A percentile compares a stretch with the other conserved stretches of the same genome.
Conservation (phyloP, 2,888 invertebrate species). For the Oligia latruncula region DNA sequence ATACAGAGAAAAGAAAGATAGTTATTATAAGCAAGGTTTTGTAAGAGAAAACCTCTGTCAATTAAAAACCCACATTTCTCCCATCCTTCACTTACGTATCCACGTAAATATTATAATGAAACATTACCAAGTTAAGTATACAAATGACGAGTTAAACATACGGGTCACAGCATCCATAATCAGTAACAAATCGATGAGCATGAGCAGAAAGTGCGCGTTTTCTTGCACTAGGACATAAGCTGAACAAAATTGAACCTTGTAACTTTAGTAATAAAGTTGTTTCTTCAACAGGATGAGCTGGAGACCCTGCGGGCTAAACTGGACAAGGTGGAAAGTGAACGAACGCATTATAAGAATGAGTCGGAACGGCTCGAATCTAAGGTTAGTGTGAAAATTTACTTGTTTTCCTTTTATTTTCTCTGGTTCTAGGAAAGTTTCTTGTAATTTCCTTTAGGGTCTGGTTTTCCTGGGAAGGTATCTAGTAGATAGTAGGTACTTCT, state of each 20-base stretch:
- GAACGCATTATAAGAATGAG: slow-evolving; percentile 95
- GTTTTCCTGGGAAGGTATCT: neutral
- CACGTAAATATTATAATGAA: slow-evolving; percentile 41
- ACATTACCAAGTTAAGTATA: slow-evolving; percentile 41
- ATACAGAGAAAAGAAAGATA: neutral
- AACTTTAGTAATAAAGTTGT: slow-evolving; percentile 50
- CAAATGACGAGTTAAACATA: slow-evolving; percentile 47
- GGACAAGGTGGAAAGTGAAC: slow-evolving; percentile 96
- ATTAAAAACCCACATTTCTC: neutral
- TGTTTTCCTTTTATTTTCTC: slow-evolving; percentile 39
- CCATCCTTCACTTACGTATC: neutral
- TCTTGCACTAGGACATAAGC: slow-evolving; percentile 32
- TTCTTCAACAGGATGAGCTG: slow-evolving; percentile 94
- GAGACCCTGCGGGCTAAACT: slow-evolving; percentile 94
- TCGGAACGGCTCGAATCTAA: slow-evolving; percentile 97
- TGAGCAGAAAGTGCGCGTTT: slow-evolving; percentile 54
- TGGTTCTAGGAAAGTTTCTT: slow-evolving; percentile 34
- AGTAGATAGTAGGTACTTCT: neutral
- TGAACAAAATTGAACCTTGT: slow-evolving; percentile 22
- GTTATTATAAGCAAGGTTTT: neutral
- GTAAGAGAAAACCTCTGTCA: slow-evolving; percentile 4
- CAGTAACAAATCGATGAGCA: slow-evolving; percentile 54
- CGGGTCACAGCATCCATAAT: slow-evolving; percentile 64
- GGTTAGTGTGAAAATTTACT: slow-evolving; percentile 90
- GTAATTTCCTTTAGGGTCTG: neutral